These are phyloP conservation scores for Rotaria sp. DNA, from an alignment of 2,888 invertebrate species.

Conservation along the genomic window DNA sequence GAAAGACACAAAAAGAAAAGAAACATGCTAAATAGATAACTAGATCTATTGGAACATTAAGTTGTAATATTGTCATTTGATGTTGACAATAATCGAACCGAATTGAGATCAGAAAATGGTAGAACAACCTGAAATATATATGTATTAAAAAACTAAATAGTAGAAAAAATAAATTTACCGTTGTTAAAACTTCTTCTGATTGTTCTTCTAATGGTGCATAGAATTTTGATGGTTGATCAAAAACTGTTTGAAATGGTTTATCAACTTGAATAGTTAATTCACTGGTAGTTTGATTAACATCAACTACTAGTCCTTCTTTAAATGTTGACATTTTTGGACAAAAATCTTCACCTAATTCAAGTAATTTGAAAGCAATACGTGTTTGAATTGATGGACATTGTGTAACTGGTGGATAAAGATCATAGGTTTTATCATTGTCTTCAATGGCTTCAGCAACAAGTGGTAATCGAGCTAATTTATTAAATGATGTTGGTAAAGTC, in stretches of 20 bases:
- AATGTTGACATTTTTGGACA: not conserved
- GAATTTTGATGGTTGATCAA: slow-evolving; percentile 21
- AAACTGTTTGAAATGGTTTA: not conserved
- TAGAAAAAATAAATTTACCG: not conserved
- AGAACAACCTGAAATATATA: not conserved
- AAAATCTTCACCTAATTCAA: slow-evolving; percentile 3
- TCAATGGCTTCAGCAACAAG: slow-evolving; percentile 1
- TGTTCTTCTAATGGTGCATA: not conserved
- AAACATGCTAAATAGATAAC: not conserved
- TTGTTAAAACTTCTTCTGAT: not conserved
- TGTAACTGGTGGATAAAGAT: not conserved
- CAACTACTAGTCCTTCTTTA: not conserved
- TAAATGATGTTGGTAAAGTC: not conserved
- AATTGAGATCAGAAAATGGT: not conserved
- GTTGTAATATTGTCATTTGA: no score
- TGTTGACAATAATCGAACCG: not conserved
- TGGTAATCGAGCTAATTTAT: slow-evolving; percentile 23
- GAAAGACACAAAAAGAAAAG: not conserved
- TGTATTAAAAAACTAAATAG: not conserved
- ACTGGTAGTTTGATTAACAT: not conserved
- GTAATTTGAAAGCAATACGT: slow-evolving; percentile 8
- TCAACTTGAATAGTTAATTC: slow-evolving; percentile 14
- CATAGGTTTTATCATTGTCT: not conserved
- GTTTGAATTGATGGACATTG: not conserved
- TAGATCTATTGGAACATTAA: not conserved